These are phyloP conservation scores for Papilio polyxenes DNA, from an alignment of 1,140 invertebrate genomes.

Conservation along the genomic window DNA sequence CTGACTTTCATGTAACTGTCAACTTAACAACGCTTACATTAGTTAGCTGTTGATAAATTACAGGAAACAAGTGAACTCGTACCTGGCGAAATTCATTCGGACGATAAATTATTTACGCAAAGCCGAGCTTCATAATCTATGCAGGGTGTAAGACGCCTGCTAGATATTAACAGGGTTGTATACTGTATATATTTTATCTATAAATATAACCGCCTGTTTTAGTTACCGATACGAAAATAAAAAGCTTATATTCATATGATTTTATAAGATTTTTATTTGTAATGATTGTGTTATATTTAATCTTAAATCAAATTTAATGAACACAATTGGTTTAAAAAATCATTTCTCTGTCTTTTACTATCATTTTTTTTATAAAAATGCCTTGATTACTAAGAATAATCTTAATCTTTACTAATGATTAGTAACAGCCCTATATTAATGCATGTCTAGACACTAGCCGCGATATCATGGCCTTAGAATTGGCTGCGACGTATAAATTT, in stretches of 20 bases:
- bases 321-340: no score
- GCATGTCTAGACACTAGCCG: constrained; percentile 34
- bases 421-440: constrained; percentile 27
- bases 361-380: no score
- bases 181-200: background rate
- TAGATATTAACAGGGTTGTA: constrained; percentile 20
- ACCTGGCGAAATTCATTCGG: constrained; percentile 29
- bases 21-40: constrained; percentile 35
- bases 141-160: constrained; percentile 25
- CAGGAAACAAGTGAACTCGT: constrained; percentile 34
- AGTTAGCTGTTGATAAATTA: constrained; percentile 34
- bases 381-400: no score
- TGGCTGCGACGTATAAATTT: constrained; percentile 35
- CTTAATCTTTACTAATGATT: background rate
- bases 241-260: no score
- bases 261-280: no score
- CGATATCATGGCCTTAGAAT: constrained; percentile 36
- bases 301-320: no score
- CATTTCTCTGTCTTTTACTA: no score
- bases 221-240: background rate
- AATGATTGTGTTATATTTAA: no score
- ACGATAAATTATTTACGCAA: constrained; percentile 36
- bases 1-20: constrained; percentile 24
- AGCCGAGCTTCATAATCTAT: constrained; percentile 39
- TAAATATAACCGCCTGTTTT: background rate